Conservation (phyloP, 2,888 invertebrate species). For the Melanostoma scalare region DNA sequence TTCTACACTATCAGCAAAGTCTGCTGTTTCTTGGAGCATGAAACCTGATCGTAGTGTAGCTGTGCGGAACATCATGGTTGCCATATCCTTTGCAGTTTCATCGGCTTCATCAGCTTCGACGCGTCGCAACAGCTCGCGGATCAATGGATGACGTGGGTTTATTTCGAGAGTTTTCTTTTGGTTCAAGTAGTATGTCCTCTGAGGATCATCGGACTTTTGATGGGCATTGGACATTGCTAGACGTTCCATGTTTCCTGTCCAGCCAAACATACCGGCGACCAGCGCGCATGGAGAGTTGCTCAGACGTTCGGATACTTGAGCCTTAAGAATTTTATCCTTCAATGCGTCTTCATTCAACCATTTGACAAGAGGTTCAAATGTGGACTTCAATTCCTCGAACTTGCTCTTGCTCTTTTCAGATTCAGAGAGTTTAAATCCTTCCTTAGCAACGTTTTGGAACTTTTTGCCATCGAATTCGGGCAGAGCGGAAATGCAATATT, state of each 20-base stretch:
- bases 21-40: slow-evolving; percentile 91
- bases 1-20: slow-evolving; percentile 96
- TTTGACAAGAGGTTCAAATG: slow-evolving; percentile 93
- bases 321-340: slow-evolving; percentile 90
- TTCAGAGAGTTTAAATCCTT: slow-evolving; percentile 94
- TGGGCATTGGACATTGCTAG: slow-evolving; percentile 97
- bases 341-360: slow-evolving; percentile 94
- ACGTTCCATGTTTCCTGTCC: slow-evolving; percentile 99
- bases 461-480: slow-evolving; percentile 99
- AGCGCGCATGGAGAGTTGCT: slow-evolving; percentile 97
- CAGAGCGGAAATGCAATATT: slow-evolving; percentile 97
- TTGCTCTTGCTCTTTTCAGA: slow-evolving; percentile 87
- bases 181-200: slow-evolving; percentile 92
- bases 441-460: slow-evolving; percentile 99
- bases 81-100: slow-evolving; percentile 90
- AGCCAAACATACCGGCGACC: slow-evolving; percentile 97
- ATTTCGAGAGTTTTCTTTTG: slow-evolving; percentile 99
- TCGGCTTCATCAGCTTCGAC: slow-evolving; percentile 91
- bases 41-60: slow-evolving; percentile 97
- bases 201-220: slow-evolving; percentile 96
- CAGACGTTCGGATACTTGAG: slow-evolving; percentile 92
- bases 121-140: slow-evolving; percentile 93
- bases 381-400: slow-evolving; percentile 88
- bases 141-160: slow-evolving; percentile 97
- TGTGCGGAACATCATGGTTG: slow-evolving; percentile 94